Conservation (phyloP, 1,140 invertebrate species). For the Nomia melanderi region DNA sequence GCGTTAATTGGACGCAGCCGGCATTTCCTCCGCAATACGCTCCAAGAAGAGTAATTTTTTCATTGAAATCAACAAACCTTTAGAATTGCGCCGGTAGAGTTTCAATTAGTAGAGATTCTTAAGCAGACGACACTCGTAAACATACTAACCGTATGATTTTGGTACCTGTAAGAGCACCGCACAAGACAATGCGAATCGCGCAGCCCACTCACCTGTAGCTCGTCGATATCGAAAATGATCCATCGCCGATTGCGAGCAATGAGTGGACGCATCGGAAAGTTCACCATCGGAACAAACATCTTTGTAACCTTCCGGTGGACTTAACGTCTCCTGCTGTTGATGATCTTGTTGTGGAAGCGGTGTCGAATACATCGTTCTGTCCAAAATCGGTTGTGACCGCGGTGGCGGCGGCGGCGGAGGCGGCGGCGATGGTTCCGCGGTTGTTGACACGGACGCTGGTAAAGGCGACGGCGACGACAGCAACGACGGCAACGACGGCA, state of each 20-base stretch:
- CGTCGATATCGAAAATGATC: conserved; percentile 70
- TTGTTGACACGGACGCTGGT: background rate
- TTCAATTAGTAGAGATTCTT: no score
- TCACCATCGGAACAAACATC: conserved; percentile 81
- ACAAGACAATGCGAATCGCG: background rate
- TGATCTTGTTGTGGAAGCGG: conserved; percentile 62
- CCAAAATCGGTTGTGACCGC: conserved; percentile 15
- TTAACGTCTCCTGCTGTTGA: conserved; percentile 88
- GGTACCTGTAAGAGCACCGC: background rate
- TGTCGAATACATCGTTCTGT: background rate
- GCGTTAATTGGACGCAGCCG: background rate
- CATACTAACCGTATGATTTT: no score
- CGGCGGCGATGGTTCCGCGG: conserved; percentile 16
- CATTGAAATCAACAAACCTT: no score
- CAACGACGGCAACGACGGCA: background rate
- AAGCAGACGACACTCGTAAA: no score
- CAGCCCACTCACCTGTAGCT: conserved; percentile 69
- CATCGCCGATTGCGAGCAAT: conserved; percentile 62
- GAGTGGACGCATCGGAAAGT: conserved; percentile 53
- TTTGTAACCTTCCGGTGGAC: conserved; percentile 93
- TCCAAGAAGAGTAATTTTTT: no score
- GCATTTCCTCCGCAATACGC: no score
- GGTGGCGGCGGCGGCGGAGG: conserved; percentile 28
- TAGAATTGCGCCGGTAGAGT: no score
- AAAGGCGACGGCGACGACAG: background rate